Evolutionary conservation across 2,888 invertebrate genomes (phyloP), one percentile per base, ranked within the genome.

Genomic region (Aphodius granarius): DNA sequence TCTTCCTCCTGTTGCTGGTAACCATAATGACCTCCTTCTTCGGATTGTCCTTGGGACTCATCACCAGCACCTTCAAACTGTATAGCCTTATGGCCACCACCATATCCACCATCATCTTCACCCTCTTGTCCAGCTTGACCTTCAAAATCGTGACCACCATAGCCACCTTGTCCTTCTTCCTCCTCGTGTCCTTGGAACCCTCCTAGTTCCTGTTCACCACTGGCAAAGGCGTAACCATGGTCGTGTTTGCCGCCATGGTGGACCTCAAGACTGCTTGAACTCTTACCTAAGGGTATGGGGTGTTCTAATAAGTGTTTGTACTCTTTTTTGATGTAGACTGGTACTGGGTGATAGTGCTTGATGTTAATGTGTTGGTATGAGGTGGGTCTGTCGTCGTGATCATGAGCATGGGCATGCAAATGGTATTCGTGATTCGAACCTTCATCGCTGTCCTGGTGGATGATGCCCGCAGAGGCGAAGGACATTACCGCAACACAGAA

Each of bases 281-380:
- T 83, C 71, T 91, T 91, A 72, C 92, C 92, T 80, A 91, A 89
- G 82, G 91, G 91, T 74, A 92, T 86, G 3, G 92, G 92, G 81
- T 92, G 91, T 81, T 92, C 89, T 3, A 92, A 83, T 76, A 91
- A 86, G 83, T 92, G 91, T 81, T 89, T 89, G 86, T 92, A 90
- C 82, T 92, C 92, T 81, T 92, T 91, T 87, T 92, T 92, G 5
- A 92, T 89, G 85, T 92, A 92, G 0, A 92, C 92, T 0, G 92
- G 92, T 0, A 93, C 92, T 0, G 92, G 90, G 82, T 92, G 92
- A 87, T 90, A 92, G 83, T 92, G 92, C 83, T 92, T 92, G 80
- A 92, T 91, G 81, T 92, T 91, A 79, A 93, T 90, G 75, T 91
- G 92, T 85, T 93, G 92, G 83, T 92, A 92, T 65, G 92, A 92